Conservation (phyloP, 2,113 vertebrate species). For the Ochotona princeps region DNA sequence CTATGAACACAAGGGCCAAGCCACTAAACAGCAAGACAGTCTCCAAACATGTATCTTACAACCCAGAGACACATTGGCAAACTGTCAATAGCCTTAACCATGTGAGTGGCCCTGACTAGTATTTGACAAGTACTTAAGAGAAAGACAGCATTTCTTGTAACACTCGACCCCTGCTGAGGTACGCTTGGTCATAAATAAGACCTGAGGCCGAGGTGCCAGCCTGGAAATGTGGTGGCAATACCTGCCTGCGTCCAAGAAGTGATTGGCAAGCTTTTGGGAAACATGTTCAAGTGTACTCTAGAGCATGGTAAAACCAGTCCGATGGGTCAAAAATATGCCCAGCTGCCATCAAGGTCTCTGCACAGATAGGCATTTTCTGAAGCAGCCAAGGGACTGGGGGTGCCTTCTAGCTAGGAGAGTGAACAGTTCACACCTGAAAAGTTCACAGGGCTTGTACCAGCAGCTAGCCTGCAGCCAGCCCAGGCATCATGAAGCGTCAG, state of each 20-base stretch:
- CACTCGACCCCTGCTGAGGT: neutral
- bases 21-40: neutral
- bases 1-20: neutral
- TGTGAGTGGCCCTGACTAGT: neutral
- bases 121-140: too few relatives aligned
- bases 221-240: neutral
- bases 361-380: neutral
- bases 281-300: neutral
- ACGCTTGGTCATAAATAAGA: neutral
- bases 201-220: neutral
- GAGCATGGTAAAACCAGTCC: neutral
- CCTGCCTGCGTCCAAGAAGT: neutral
- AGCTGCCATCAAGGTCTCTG: neutral
- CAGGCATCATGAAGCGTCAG: too few relatives aligned
- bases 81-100: neutral
- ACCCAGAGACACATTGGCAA: neutral
- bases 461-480: neutral
- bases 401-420: too few relatives aligned
- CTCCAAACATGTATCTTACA: neutral
- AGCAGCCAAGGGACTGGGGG: too few relatives aligned
- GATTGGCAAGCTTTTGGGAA: neutral
- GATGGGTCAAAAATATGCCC: neutral
- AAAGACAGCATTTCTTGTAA: neutral
- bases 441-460: fast-evolving
- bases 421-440: neutral